Conservation (phyloP, 1,140 invertebrate genomes). For the Hestina assimilis region DNA sequence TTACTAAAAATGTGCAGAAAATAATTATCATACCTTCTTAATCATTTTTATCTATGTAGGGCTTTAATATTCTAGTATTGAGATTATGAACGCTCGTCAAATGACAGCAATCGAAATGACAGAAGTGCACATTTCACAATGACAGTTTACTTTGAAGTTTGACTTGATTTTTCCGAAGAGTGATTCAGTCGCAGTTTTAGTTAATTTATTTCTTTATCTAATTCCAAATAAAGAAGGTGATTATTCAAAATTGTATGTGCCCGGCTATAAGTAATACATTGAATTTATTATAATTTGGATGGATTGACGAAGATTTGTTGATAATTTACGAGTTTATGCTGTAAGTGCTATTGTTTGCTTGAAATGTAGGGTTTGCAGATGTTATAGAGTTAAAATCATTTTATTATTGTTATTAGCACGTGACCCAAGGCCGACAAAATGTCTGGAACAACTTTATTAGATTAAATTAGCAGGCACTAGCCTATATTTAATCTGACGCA, state of each 20-base stretch:
- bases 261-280: conserved; percentile 1
- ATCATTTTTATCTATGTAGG: too few relatives aligned
- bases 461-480: conserved; percentile 21
- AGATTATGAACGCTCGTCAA: not conserved
- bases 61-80: not conserved
- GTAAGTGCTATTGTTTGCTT: conserved; percentile 20
- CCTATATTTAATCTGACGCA: not conserved
- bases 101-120: too few relatives aligned
- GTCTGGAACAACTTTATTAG: conserved; percentile 25
- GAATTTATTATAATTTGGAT: not conserved
- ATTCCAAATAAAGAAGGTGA: conserved; percentile 20
- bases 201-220: conserved; percentile 26
- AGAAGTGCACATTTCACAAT: too few relatives aligned
- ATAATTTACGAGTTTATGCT: conserved; percentile 11
- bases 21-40: too few relatives aligned
- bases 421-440: conserved; percentile 33
- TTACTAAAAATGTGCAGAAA: too few relatives aligned
- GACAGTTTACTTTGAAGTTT: conserved; percentile 17
- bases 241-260: conserved; percentile 17
- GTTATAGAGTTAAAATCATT: conserved; percentile 20
- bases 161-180: conserved; percentile 30
- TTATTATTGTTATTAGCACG: conserved; percentile 33
- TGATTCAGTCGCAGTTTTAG: conserved; percentile 37
- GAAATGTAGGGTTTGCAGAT: conserved; percentile 19
- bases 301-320: not conserved